Percentiles rank a stretch among this genome's conserved stretches.
phyloP scores from a whole-genome alignment of 2,113 vertebrate genomes.

The Prunella himalayana region DNA sequence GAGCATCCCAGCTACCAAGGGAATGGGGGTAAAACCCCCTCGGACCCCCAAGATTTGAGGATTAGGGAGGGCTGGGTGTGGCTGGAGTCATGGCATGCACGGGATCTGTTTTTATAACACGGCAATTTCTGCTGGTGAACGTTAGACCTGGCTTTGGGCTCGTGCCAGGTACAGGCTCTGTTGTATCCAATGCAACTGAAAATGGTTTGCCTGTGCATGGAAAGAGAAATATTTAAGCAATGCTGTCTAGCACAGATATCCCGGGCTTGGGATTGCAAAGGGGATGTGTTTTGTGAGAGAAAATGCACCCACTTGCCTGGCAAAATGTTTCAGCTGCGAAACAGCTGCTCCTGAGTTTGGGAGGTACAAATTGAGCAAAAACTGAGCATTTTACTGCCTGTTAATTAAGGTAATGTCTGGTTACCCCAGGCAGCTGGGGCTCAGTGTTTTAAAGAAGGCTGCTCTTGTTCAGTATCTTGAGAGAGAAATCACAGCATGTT shows the following conservation, averaged over 20 bases:
- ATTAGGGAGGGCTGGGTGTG: accelerated
- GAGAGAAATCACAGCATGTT: neutral
- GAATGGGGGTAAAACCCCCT: neutral
- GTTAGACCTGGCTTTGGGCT: neutral
- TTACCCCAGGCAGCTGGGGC: neutral
- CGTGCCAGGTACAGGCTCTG: neutral
- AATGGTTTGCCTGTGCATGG: neutral
- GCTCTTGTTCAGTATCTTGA: neutral
- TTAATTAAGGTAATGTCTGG: neutral
- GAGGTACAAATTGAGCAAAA: neutral
- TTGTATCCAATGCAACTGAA: neutral
- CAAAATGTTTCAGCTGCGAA: neutral
- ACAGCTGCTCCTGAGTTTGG: neutral
- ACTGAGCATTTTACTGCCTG: neutral
- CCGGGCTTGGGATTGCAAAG: accelerated
- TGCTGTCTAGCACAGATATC: neutral
- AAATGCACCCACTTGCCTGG: accelerated
- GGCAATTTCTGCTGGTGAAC: neutral
- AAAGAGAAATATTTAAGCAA: neutral
- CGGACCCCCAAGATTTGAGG: accelerated
- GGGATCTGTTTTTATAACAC: neutral
- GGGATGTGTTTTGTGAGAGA: neutral
- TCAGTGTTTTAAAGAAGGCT: neutral
- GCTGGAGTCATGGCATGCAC: accelerated
- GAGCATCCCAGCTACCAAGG: neutral